A percentile compares a stretch with the other conserved stretches of the same genome.
Evolutionary conservation across 2,113 vertebrate species (phyloP).

Genomic region (Pterocles gutturalis): DNA sequence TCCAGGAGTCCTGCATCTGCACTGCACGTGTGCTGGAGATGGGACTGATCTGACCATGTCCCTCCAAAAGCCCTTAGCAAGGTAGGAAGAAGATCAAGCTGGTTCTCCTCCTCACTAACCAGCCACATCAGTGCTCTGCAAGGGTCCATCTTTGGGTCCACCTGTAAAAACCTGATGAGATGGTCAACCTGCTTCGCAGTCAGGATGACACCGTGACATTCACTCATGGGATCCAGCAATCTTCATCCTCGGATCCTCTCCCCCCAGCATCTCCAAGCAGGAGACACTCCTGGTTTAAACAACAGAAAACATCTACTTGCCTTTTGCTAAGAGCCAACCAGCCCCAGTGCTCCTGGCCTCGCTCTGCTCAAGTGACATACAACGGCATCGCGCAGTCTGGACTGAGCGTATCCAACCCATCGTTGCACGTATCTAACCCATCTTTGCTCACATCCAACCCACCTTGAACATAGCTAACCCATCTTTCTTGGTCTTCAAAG

Average conservation of each 20-base stretch:
- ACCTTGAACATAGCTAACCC: too few species aligned
- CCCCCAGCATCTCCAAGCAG: neutral
- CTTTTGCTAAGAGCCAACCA: neutral
- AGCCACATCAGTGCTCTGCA: accelerated
- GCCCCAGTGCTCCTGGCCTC: neutral
- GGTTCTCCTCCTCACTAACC: neutral
- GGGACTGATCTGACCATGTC: neutral
- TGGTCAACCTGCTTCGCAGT: neutral
- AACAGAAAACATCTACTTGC: neutral
- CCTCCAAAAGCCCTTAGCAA: neutral
- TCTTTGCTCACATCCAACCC: neutral
- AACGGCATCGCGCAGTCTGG: neutral
- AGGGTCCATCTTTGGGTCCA: neutral
- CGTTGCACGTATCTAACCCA: too few species aligned
- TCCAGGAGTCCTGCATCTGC: neutral
- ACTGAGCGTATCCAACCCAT: neutral
- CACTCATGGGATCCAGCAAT: neutral
- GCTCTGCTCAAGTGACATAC: neutral
- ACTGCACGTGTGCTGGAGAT: neutral
- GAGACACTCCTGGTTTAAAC: neutral
- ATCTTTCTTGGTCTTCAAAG: neutral
- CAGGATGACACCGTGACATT: neutral
- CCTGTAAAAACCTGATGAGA: neutral
- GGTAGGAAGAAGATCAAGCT: neutral
- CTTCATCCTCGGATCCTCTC: neutral